These are phyloP conservation scores for Chymomyza procnemis DNA, from an alignment of 2,888 invertebrate genomes.

Conservation along the genomic window DNA sequence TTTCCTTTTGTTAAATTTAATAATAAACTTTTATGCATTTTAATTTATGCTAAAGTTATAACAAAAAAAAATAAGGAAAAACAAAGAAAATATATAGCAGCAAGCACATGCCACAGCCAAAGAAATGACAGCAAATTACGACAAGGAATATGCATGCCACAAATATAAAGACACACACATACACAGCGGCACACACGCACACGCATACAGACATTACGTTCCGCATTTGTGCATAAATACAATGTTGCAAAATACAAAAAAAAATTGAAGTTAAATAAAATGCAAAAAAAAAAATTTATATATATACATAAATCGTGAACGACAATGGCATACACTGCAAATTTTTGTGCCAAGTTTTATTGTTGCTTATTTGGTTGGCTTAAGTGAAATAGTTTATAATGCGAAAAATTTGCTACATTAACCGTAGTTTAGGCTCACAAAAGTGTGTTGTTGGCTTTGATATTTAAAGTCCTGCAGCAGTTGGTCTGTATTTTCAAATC, in stretches of 20 bases:
- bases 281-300: background rate
- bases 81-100: background rate
- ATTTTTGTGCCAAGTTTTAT: too few relatives aligned
- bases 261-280: background rate
- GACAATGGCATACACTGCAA: background rate
- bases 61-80: background rate
- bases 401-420: too few relatives aligned
- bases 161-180: background rate
- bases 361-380: too few relatives aligned
- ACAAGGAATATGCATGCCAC: background rate
- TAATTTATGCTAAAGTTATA: slow-evolving; percentile 34
- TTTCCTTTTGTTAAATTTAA: background rate
- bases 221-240: slow-evolving; percentile 68
- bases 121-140: background rate
- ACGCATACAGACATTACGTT: slow-evolving; percentile 40
- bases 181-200: background rate
- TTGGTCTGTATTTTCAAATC: too few relatives aligned
- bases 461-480: too few relatives aligned
- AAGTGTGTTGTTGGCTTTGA: too few relatives aligned
- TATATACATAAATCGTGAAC: background rate
- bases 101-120: background rate
- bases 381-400: too few relatives aligned
- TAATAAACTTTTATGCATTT: slow-evolving; percentile 41
- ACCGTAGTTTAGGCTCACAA: too few relatives aligned
- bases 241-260: slow-evolving; percentile 35